Percentiles rank a stretch among this genome's conserved stretches.
Conservation (phyloP, 2,888 invertebrate species). For the Callosobruchus maculatus region DNA sequence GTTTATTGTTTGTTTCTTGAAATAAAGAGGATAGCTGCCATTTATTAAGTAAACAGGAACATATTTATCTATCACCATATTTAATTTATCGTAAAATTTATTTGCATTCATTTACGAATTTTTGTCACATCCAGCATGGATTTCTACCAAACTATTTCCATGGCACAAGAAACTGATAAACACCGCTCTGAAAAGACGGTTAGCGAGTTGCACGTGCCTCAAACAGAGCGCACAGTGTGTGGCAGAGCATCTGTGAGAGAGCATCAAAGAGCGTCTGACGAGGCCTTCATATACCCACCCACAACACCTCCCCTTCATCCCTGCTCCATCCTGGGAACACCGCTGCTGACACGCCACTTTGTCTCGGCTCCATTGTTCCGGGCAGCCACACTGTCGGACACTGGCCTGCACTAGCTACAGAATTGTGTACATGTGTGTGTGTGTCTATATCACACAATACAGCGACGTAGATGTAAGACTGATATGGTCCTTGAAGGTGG, state of each 20-base stretch:
- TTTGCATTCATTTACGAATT: no score
- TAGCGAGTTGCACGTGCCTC: background rate
- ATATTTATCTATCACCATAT: no score
- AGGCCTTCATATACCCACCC: background rate
- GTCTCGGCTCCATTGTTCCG: background rate
- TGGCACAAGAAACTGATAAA: no score
- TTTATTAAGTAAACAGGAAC: no score
- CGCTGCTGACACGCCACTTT: background rate
- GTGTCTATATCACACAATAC: background rate
- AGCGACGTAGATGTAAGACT: background rate
- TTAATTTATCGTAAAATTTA: no score
- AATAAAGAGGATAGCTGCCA: no score
- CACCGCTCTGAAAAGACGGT: background rate
- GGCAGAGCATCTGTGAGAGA: background rate
- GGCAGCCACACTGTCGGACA: background rate
- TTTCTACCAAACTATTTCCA: no score
- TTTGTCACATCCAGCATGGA: no score
- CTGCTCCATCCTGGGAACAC: background rate
- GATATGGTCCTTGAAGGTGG: no score
- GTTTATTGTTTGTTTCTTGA: no score
- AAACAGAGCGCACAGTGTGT: no score
- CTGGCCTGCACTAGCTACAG: background rate
- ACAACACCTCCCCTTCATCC: background rate
- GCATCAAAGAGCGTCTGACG: background rate
- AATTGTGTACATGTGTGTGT: no score